phyloP scores from a whole-genome alignment of 2,113 vertebrate genomes.

The Speoplatyrhinus poulsoni region DNA sequence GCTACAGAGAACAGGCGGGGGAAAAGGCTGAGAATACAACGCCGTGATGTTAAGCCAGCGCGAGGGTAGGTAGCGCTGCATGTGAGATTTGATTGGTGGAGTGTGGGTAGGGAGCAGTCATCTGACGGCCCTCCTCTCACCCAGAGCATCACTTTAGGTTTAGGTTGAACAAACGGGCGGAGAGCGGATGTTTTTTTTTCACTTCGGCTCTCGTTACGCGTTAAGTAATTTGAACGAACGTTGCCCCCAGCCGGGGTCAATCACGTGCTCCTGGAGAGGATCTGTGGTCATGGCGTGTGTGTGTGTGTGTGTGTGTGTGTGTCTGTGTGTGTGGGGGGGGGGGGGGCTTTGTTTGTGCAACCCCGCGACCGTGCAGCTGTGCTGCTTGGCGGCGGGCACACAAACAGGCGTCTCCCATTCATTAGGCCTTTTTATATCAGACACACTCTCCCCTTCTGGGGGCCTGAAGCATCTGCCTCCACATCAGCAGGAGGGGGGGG shows the following conservation, averaged over 20 bases:
- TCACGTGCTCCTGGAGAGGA: constrained; percentile 44
- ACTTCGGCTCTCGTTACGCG: constrained; percentile 39
- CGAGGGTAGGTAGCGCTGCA: constrained; percentile 20
- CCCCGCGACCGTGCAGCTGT: constrained; percentile 69
- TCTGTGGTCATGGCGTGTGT: constrained; percentile 6
- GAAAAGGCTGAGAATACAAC: constrained; percentile 32
- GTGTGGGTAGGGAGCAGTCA: constrained; percentile 18
- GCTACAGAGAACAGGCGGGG: constrained; percentile 35
- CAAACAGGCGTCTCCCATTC: constrained; percentile 73
- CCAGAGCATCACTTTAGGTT: constrained; percentile 25
- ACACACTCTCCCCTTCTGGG: constrained; percentile 63
- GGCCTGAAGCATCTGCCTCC: constrained; percentile 73
- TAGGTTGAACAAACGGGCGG: constrained; percentile 23
- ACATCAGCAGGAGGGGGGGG: constrained; percentile 43
- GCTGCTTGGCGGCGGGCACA: constrained; percentile 65
- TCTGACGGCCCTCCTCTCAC: constrained; percentile 25
- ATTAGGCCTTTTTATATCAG: constrained; percentile 75
- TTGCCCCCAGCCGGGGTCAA: constrained; percentile 27
- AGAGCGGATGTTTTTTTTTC: constrained; percentile 49
- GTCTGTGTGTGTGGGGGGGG: too few species aligned
- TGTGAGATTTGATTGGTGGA: neutral
- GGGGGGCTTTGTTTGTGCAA: constrained; percentile 50
- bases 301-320: constrained; percentile 9
- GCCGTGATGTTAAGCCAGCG: constrained; percentile 6
- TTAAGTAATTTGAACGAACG: constrained; percentile 36